These are phyloP conservation scores for Poecilia gillii DNA, from an alignment of 2,797 vertebrate genomes.

Conservation along the genomic window DNA sequence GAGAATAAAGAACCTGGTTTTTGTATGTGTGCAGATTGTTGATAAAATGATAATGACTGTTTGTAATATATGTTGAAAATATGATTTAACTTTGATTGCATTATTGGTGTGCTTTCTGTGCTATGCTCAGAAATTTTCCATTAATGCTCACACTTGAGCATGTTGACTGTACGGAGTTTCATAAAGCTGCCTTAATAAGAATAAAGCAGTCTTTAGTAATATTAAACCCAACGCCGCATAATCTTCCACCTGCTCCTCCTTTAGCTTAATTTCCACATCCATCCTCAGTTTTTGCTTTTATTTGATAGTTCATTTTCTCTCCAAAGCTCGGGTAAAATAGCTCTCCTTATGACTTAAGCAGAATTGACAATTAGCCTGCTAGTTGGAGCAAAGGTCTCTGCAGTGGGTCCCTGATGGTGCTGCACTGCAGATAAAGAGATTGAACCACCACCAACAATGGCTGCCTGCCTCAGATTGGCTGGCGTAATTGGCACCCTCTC, in stretches of 20 bases:
- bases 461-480: constrained; percentile 71
- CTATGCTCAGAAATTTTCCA: constrained; percentile 1
- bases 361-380: constrained; percentile 76
- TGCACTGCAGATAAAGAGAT: constrained; percentile 72
- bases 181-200: constrained; percentile 38
- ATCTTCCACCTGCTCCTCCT: constrained; percentile 34
- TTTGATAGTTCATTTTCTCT: constrained; percentile 53
- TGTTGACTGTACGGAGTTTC: constrained; percentile 33
- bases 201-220: constrained; percentile 27
- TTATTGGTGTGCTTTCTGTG: constrained; percentile 6
- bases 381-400: constrained; percentile 74
- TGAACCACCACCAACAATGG: constrained; percentile 72
- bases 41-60: background rate
- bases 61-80: background rate
- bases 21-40: constrained; percentile 29
- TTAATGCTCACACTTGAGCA: constrained; percentile 17
- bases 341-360: constrained; percentile 73
- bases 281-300: constrained; percentile 47
- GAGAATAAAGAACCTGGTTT: constrained; percentile 54
- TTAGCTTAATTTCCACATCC: constrained; percentile 57
- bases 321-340: constrained; percentile 65
- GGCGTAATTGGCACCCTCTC: constrained; percentile 79
- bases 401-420: constrained; percentile 72
- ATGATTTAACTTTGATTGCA: background rate
- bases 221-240: constrained; percentile 40